Percentiles rank a stretch among this genome's conserved stretches.
Evolutionary conservation across 2,797 vertebrate genomes (phyloP).

Genomic region (Graptemys geographica): DNA sequence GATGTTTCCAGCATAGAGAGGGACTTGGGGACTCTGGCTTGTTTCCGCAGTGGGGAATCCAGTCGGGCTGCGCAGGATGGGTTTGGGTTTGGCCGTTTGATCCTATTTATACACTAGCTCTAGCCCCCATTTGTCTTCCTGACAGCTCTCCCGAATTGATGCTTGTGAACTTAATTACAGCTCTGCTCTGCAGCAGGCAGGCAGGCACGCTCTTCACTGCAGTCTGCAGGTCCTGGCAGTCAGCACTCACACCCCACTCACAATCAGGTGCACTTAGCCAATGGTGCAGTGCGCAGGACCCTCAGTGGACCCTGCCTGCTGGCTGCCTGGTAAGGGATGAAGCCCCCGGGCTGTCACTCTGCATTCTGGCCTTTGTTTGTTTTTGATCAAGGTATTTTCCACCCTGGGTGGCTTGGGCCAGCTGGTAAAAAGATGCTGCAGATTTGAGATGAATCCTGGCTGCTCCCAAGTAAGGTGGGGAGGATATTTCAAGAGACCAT

Average conservation of each 20-base stretch:
- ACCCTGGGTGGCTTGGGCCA: not conserved
- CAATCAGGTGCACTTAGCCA: not conserved
- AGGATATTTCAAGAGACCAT: not conserved
- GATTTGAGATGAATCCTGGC: not conserved
- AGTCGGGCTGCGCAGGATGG: no score
- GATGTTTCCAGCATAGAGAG: fast-evolving
- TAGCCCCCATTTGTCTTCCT: not conserved
- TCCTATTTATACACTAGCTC: not conserved
- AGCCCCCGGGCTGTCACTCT: not conserved
- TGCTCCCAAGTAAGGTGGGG: not conserved
- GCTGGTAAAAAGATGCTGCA: not conserved
- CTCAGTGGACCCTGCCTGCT: constrained; percentile 4
- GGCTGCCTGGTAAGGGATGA: not conserved
- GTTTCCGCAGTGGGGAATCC: fast-evolving
- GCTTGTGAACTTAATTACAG: constrained; percentile 63
- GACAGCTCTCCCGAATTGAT: constrained; percentile 17
- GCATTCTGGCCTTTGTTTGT: not conserved
- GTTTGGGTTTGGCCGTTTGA: not conserved
- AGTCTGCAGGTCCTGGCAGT: constrained; percentile 35
- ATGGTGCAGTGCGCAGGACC: not conserved
- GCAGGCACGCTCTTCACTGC: constrained; percentile 40
- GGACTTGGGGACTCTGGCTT: not conserved
- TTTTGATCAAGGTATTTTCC: not conserved
- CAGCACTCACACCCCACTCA: not conserved
- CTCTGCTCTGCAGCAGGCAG: constrained; percentile 62